Percentiles rank a stretch among this genome's conserved stretches.
Conservation (phyloP, 2,113 vertebrate species). For the Saguinus midas region DNA sequence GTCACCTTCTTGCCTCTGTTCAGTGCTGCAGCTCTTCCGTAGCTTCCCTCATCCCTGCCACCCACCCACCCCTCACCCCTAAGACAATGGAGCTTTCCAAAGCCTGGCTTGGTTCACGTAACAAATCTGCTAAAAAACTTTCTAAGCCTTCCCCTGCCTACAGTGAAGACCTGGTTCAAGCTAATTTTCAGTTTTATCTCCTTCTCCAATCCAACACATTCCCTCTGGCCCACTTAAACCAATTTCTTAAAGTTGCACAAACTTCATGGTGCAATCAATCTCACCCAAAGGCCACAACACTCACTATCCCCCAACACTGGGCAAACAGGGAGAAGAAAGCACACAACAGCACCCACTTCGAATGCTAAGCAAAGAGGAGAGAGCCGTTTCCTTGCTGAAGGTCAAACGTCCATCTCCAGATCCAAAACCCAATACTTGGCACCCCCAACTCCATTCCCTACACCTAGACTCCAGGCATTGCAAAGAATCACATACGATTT, state of each 20-base stretch:
- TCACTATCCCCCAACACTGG: neutral
- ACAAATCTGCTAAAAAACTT: neutral
- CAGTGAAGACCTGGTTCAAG: neutral
- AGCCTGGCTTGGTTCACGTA: neutral
- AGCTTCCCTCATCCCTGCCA: neutral
- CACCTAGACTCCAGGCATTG: neutral
- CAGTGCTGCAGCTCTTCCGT: neutral
- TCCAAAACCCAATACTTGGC: neutral
- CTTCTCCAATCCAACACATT: neutral
- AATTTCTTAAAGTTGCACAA: neutral
- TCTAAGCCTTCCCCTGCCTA: neutral
- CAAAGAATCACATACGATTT: neutral
- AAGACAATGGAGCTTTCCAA: neutral
- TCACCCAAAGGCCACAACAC: neutral
- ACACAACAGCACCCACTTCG: neutral
- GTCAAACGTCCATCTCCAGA: neutral
- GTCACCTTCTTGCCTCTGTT: neutral
- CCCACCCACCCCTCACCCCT: neutral
- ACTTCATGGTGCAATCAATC: neutral
- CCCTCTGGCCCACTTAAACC: neutral
- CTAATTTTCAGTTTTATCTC: neutral
- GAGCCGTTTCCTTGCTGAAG: conserved; percentile 19
- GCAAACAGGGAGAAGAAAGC: neutral
- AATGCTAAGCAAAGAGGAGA: conserved; percentile 20
- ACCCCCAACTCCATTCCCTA: neutral